Evolutionary conservation across 2,797 vertebrate species (phyloP).

Genomic region (Poeciliopsis turneri): DNA sequence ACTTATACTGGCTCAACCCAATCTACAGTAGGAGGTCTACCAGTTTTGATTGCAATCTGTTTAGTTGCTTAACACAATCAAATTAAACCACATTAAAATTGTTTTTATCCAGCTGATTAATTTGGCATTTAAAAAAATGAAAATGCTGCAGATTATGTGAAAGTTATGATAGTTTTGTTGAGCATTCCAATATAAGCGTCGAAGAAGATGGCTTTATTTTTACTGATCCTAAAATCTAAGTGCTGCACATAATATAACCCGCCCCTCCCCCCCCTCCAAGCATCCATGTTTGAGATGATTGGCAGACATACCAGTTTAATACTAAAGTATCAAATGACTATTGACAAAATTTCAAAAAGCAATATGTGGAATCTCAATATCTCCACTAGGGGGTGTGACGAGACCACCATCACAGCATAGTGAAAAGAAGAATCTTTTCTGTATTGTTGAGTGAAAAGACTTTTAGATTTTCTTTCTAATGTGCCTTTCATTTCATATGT

Average conservation of each 20-base stretch:
- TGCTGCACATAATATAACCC: neutral
- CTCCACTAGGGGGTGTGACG: constrained; percentile 53
- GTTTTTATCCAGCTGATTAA: neutral
- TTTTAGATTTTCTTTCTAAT: neutral
- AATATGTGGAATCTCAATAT: neutral
- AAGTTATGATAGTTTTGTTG: neutral
- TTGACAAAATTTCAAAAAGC: neutral
- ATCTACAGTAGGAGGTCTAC: neutral
- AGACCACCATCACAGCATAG: constrained; percentile 8
- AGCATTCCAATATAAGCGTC: neutral
- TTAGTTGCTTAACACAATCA: neutral
- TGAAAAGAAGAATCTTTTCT: neutral
- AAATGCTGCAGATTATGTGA: neutral
- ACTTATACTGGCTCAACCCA: neutral
- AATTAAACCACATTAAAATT: neutral
- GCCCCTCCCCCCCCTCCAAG: no score
- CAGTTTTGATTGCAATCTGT: neutral
- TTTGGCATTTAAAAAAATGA: neutral
- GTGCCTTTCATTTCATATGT: neutral
- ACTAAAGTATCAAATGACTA: neutral
- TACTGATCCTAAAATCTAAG: neutral
- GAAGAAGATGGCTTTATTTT: neutral
- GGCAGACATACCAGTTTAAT: neutral
- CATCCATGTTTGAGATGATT: neutral
- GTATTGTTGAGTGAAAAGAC: neutral